phyloP scores from a whole-genome alignment of 2,888 invertebrate species.

The Bhutanitis thaidina region DNA sequence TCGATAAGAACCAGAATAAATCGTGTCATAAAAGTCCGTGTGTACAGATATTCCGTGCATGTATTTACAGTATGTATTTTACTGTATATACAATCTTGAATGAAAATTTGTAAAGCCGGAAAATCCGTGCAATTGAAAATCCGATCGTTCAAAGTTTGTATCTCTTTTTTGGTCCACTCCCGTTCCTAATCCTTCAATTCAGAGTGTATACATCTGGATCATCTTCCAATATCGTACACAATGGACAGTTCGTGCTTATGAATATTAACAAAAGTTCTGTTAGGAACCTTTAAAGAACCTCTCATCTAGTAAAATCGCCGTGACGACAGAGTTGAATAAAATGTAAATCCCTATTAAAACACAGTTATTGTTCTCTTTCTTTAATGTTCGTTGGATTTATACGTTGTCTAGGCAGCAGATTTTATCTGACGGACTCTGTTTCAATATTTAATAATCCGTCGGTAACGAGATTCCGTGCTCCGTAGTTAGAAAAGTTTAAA shows the following conservation, averaged over 20 bases:
- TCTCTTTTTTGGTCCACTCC: constrained; percentile 42
- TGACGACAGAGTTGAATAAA: constrained; percentile 36
- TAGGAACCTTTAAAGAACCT: constrained; percentile 21
- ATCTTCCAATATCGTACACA: constrained; percentile 44
- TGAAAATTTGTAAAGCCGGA: constrained; percentile 17
- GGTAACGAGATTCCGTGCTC: constrained; percentile 65
- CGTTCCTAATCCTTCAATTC: constrained; percentile 57
- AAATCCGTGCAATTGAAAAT: constrained; percentile 15
- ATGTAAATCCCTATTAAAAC: constrained; percentile 51
- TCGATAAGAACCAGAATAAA: too few relatives aligned
- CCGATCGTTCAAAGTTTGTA: constrained; percentile 24
- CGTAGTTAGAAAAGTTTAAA: constrained; percentile 73
- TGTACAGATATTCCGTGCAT: too few relatives aligned
- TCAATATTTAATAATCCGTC: constrained; percentile 78
- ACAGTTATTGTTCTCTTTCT: constrained; percentile 54
- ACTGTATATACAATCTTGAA: background rate
- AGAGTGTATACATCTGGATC: constrained; percentile 57
- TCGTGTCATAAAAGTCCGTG: background rate
- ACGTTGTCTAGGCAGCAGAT: constrained; percentile 63
- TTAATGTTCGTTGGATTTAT: constrained; percentile 40
- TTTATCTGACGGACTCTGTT: constrained; percentile 67
- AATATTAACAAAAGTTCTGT: constrained; percentile 48
- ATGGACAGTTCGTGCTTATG: constrained; percentile 63
- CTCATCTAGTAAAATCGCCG: constrained; percentile 19
- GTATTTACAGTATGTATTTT: too few relatives aligned